Percentiles rank a stretch among this genome's conserved stretches.
phyloP scores from a whole-genome alignment of 1,140 invertebrate genomes.

The Drosophila littoralis region DNA sequence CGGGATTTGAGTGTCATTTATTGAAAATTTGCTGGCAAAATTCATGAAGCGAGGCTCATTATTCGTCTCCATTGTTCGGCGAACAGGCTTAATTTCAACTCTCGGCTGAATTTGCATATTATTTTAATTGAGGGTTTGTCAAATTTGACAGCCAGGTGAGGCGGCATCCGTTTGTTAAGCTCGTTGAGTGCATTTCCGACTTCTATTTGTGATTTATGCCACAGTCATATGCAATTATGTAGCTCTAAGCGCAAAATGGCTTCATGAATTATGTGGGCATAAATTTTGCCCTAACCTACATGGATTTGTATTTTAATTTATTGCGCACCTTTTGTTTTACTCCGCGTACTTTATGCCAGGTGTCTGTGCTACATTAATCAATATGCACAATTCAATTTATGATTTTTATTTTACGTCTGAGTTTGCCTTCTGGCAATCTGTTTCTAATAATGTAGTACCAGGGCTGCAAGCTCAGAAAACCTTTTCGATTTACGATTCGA shows the following conservation, averaged over 20 bases:
- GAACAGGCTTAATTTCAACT: not conserved
- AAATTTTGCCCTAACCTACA: constrained; percentile 29
- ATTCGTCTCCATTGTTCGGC: not conserved
- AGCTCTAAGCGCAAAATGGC: constrained; percentile 39
- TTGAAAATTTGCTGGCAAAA: constrained; percentile 15
- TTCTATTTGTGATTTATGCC: constrained; percentile 51
- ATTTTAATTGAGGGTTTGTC: constrained; percentile 5
- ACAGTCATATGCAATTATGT: constrained; percentile 62
- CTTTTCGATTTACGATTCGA: no score
- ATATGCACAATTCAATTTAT: constrained; percentile 25
- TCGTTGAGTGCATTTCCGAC: constrained; percentile 15
- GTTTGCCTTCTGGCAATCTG: no score
- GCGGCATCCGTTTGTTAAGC: constrained; percentile 6
- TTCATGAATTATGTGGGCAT: constrained; percentile 51
- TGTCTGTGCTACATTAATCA: constrained; percentile 21
- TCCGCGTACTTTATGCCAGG: not conserved
- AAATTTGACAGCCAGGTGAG: constrained; percentile 4
- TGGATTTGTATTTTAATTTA: constrained; percentile 49
- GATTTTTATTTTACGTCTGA: not conserved
- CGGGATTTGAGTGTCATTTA: constrained; percentile 18
- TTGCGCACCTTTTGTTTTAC: constrained; percentile 12
- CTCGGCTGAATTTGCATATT: constrained; percentile 22
- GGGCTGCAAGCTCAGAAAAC: no score
- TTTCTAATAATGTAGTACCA: no score
- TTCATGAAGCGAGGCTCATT: not conserved